Evolutionary conservation across 2,797 vertebrate genomes (phyloP).

Genomic region (Balearica regulorum): DNA sequence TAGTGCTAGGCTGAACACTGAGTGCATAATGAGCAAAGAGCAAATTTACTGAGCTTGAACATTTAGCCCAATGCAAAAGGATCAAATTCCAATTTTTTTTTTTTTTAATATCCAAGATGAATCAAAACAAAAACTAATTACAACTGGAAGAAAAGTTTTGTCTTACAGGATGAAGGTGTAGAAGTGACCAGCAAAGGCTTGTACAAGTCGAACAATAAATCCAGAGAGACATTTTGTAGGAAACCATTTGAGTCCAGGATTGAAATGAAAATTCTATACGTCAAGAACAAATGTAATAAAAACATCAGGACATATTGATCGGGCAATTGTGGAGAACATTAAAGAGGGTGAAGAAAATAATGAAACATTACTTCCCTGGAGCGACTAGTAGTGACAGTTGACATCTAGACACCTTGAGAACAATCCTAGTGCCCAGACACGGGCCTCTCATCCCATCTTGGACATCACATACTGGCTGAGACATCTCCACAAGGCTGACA

Average conservation of each 20-base stretch:
- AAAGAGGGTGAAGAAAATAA: not conserved
- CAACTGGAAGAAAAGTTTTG: not conserved
- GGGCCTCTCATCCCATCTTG: not conserved
- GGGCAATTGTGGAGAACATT: not conserved
- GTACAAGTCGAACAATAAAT: not conserved
- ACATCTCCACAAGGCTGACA: not conserved
- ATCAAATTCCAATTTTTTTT: too few species aligned
- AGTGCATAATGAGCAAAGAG: not conserved
- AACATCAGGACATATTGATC: not conserved
- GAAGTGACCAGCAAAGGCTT: not conserved
- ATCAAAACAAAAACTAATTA: not conserved
- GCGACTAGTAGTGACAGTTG: not conserved
- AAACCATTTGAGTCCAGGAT: not conserved
- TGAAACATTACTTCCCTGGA: not conserved
- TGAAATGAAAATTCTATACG: not conserved
- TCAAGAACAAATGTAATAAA: not conserved
- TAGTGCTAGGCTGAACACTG: not conserved
- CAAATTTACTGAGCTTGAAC: not conserved
- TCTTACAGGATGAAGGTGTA: not conserved
- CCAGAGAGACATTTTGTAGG: not conserved
- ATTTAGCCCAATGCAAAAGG: not conserved
- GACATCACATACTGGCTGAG: not conserved
- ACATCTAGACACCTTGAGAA: not conserved
- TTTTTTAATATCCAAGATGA: not conserved
- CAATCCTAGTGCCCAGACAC: not conserved